Evolutionary conservation across 2,113 vertebrate species (phyloP).

Genomic region (Nansenia antarctica): DNA sequence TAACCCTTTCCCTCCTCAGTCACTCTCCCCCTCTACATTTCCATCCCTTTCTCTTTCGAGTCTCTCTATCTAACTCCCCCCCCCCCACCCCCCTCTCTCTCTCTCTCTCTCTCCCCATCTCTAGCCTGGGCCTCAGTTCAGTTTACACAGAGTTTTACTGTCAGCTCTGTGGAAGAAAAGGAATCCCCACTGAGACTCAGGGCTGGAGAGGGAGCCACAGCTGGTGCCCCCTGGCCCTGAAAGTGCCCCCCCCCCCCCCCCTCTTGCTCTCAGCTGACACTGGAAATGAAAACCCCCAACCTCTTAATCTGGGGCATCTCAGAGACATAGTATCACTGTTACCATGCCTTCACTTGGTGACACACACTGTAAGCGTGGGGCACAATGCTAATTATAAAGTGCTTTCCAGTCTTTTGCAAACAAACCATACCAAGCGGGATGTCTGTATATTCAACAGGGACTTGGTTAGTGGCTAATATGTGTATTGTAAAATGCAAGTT

Average conservation of each 20-base stretch:
- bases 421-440: no score
- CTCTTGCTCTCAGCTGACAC: constrained; percentile 25
- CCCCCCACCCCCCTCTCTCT: constrained; percentile 38
- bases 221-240: constrained; percentile 34
- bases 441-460: no score
- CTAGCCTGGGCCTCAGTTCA: constrained; percentile 44
- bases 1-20: background rate
- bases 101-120: constrained; percentile 30
- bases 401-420: no score
- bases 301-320: constrained; percentile 14
- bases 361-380: background rate
- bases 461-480: no score
- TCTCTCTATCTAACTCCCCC: constrained; percentile 25
- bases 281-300: constrained; percentile 29
- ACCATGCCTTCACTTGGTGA: constrained; percentile 17
- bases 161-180: constrained; percentile 39
- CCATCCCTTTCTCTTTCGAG: background rate
- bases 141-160: constrained; percentile 44
- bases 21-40: background rate
- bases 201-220: constrained; percentile 37
- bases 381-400: background rate
- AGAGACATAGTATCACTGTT: constrained; percentile 9
- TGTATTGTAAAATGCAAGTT: no score
- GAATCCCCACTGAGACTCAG: constrained; percentile 45
- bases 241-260: constrained; percentile 1